These are phyloP conservation scores for Cinclus cinclus DNA, from an alignment of 2,113 vertebrate species.

Conservation along the genomic window DNA sequence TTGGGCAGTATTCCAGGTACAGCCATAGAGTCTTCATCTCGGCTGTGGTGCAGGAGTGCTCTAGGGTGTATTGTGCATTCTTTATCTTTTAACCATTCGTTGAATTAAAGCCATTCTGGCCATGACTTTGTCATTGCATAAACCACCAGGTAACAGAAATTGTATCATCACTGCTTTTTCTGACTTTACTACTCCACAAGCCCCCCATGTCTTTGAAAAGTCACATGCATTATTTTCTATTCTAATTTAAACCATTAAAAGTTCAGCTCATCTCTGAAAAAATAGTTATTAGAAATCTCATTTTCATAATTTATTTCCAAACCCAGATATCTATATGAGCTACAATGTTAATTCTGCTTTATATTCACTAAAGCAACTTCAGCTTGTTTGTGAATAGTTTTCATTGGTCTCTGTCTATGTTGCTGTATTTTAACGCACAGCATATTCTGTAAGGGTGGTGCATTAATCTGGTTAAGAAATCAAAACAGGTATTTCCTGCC, in stretches of 20 bases:
- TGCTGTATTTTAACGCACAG: neutral
- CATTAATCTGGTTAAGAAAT: slow-evolving; percentile 17
- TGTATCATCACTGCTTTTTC: neutral
- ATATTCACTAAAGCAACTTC: neutral
- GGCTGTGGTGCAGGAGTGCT: neutral
- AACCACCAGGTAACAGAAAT: neutral
- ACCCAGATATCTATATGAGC: neutral
- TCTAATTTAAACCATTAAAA: neutral
- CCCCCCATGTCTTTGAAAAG: neutral
- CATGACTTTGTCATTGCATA: neutral
- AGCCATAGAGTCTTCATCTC: neutral
- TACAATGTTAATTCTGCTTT: neutral
- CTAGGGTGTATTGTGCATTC: neutral
- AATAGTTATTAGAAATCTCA: neutral
- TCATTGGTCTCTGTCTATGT: neutral
- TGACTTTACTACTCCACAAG: neutral
- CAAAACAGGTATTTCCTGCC: slow-evolving; percentile 30
- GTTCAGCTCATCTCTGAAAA: neutral
- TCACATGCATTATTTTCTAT: neutral
- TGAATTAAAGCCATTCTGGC: neutral
- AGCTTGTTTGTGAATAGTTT: neutral
- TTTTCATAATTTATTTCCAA: neutral
- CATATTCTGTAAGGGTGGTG: neutral
- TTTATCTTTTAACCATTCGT: neutral
- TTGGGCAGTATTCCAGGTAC: neutral